A percentile compares a stretch with the other conserved stretches of the same genome.
These are phyloP conservation scores for Semaprochilodus insignis DNA, from an alignment of 2,797 vertebrate species.

Conservation along the genomic window DNA sequence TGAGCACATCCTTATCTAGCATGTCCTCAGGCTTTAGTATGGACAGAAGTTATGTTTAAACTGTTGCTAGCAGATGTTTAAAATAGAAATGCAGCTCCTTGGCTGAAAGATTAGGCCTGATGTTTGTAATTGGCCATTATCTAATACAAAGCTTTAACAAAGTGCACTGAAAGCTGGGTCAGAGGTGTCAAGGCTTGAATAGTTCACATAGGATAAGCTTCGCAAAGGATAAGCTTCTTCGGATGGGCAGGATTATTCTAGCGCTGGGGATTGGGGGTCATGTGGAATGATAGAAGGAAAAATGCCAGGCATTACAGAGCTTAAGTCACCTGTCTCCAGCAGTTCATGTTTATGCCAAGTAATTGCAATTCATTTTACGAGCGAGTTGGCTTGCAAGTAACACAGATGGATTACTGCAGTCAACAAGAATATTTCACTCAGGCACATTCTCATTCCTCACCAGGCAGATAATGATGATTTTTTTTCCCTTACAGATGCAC, in stretches of 20 bases:
- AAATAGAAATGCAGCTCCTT: neutral
- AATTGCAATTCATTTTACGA: constrained; percentile 72
- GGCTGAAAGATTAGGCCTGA: neutral
- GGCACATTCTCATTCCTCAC: constrained; percentile 67
- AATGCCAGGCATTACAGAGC: constrained; percentile 72
- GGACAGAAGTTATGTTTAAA: neutral
- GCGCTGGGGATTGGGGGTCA: constrained; percentile 60
- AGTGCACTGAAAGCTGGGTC: constrained; percentile 35
- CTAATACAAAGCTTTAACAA: constrained; percentile 38
- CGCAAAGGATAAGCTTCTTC: constrained; percentile 67
- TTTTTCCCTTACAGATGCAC: constrained; percentile 27
- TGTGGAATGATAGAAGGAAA: constrained; percentile 59
- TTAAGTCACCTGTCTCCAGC: constrained; percentile 77
- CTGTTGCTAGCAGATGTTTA: neutral
- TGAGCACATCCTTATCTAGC: too few relatives aligned
- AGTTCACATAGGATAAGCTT: constrained; percentile 50
- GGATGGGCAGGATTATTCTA: constrained; percentile 66
- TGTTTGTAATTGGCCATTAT: constrained; percentile 23
- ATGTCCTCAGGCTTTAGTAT: neutral
- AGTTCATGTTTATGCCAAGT: constrained; percentile 72
- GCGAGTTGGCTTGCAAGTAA: constrained; percentile 67
- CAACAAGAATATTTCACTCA: constrained; percentile 51
- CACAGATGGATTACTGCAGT: constrained; percentile 73
- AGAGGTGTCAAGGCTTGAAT: constrained; percentile 33
- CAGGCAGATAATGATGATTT: constrained; percentile 43